Base-by-base conservation (phyloP, 2,888 invertebrate species). In the Sesamia inferens region DNA sequence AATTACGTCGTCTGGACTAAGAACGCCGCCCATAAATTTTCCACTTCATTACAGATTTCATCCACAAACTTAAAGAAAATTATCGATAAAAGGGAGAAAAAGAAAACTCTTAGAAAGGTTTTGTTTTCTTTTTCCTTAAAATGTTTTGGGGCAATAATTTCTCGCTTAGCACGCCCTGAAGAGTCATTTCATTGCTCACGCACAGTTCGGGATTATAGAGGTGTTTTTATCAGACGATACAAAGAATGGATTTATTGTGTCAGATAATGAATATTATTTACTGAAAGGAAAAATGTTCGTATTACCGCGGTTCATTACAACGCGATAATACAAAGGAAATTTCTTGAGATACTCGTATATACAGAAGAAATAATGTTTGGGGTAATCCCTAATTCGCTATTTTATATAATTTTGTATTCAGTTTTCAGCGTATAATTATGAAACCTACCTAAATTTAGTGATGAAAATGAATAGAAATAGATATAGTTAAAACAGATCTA, bases 101-200 rank as follows among this genome's bases (percentile, higher is more conserved):
- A 85, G 84, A 82, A 82, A 87, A 82, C 84, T 86, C 84, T 84
- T 77, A 75, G 69, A 89, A 87, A 87, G 87, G 87, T 87, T 90
- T 91, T 91, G 88, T 90, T 90, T 89, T 84, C 86, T 88, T 85
- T 91, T 90, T 90, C 91, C 90, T 90, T 90, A 88, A 92, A 93
- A 92, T 92, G 91, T 90, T 89, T 88, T 82, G 79, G 87, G 82
- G 90, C 87, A 91, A 93, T 93, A 92, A 92, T 92, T 94, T 93
- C 88, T 86, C 91, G 87, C 88, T 91, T 87, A 94, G 91, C 89
- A 91, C 91, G 89, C 94, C 93, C 94, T 86, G 82, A 90, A 92
- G 93, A 92, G 91, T 90, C 90, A 90, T 94, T 93, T 89, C 82
- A 89, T 89, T 89, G 82, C 86, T 91, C 90, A 90, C 90, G 90